Conservation (phyloP, 1,140 invertebrate genomes). For the Cyclargus thomasi region DNA sequence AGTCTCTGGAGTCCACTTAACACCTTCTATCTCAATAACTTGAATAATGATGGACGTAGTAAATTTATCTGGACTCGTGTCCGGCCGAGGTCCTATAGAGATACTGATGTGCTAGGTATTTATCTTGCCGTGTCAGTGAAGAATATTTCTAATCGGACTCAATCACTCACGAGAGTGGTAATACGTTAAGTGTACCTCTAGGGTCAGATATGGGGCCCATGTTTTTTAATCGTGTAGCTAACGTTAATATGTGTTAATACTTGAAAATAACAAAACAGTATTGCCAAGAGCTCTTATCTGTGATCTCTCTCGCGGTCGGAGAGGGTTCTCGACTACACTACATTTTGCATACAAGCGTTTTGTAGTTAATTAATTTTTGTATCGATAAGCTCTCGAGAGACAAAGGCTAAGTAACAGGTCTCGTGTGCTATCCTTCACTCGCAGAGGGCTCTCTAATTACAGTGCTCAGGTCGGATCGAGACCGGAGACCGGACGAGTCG, state of each 20-base stretch:
- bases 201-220: background rate
- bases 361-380: conserved; percentile 4
- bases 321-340: background rate
- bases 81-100: background rate
- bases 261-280: too few species aligned
- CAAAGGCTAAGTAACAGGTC: background rate
- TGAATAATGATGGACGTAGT: background rate
- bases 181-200: conserved; percentile 1
- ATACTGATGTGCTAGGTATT: background rate
- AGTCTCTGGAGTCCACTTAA: background rate
- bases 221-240: background rate
- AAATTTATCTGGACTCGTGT: background rate
- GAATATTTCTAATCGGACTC: conserved; percentile 1
- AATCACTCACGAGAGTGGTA: conserved; percentile 2
- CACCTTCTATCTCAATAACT: background rate
- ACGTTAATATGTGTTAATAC: too few species aligned
- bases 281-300: too few species aligned
- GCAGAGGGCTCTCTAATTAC: background rate
- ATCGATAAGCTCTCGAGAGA: background rate
- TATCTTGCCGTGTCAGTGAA: background rate
- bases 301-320: background rate
- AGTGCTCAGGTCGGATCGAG: background rate
- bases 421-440: background rate
- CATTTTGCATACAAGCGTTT: background rate
- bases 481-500: background rate